These are phyloP conservation scores for Polietes domitor DNA, from an alignment of 2,888 invertebrate genomes.

Conservation along the genomic window DNA sequence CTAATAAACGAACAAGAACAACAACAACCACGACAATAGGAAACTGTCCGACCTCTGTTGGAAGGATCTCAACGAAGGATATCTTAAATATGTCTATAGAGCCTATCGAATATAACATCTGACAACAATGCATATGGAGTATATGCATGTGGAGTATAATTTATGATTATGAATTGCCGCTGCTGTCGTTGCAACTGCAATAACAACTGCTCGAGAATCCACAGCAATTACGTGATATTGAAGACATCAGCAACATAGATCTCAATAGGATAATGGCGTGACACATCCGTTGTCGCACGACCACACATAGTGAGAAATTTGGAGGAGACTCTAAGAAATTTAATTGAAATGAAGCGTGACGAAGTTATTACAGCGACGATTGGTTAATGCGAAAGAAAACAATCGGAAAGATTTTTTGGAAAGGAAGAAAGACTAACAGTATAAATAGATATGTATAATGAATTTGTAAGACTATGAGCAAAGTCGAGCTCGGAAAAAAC, in stretches of 20 bases:
- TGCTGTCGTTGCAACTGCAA: constrained; percentile 17
- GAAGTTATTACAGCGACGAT: not conserved
- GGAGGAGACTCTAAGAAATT: constrained; percentile 26
- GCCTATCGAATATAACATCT: constrained; percentile 69
- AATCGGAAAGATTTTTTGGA: no score
- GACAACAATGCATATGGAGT: constrained; percentile 66
- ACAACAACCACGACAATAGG: constrained; percentile 64
- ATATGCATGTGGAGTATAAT: constrained; percentile 74
- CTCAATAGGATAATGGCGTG: constrained; percentile 52
- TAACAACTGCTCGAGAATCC: constrained; percentile 42
- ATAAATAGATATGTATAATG: no score
- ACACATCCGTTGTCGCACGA: constrained; percentile 49
- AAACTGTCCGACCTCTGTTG: not conserved
- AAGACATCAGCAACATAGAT: constrained; percentile 29
- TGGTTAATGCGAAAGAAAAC: no score
- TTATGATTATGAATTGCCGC: constrained; percentile 72
- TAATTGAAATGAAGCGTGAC: not conserved
- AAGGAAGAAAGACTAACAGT: no score
- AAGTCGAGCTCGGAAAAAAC: no score
- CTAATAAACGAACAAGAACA: constrained; percentile 55
- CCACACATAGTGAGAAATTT: constrained; percentile 55
- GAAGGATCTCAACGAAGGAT: constrained; percentile 49
- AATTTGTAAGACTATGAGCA: no score
- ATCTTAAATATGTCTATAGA: constrained; percentile 54
- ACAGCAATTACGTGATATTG: no score